A percentile compares a stretch with the other conserved stretches of the same genome.
phyloP scores from a whole-genome alignment of 2,113 vertebrate species.

The Bambusicola thoracicus region DNA sequence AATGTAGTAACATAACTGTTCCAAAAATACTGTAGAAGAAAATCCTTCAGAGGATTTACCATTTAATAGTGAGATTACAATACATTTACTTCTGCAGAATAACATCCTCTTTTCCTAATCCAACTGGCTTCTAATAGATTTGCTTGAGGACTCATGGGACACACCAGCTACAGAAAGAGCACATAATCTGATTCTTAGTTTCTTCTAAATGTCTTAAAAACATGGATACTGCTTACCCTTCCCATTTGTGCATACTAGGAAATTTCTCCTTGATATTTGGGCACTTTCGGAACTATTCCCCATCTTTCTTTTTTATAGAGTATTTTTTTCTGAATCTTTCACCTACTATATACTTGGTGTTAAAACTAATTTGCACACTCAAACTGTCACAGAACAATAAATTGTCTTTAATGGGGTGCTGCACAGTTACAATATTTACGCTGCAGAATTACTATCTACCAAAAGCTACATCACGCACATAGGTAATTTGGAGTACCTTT shows the following conservation, averaged over 20 bases:
- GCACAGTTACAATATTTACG: accelerated
- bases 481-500: neutral
- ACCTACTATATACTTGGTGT: neutral
- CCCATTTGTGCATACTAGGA: neutral
- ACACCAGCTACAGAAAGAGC: neutral
- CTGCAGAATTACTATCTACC: neutral
- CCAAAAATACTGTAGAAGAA: neutral
- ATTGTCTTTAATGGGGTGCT: neutral
- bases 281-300: neutral
- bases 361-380: neutral
- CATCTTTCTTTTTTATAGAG: neutral
- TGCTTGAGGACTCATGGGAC: neutral
- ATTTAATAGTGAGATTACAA: conserved; percentile 1
- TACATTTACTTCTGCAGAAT: neutral
- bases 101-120: neutral
- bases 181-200: neutral
- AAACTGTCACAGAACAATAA: neutral
- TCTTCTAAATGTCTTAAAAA: neutral
- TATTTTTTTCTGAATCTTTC: neutral
- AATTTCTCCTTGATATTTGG: neutral
- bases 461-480: accelerated
- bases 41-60: conserved; percentile 18
- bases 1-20: neutral
- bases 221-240: neutral
- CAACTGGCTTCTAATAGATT: neutral